Percentiles rank a stretch among this genome's conserved stretches.
These are phyloP conservation scores for Petrosia ficiformis DNA, from an alignment of 37 sponge, comb jelly and placozoan species.

Conservation along the genomic window DNA sequence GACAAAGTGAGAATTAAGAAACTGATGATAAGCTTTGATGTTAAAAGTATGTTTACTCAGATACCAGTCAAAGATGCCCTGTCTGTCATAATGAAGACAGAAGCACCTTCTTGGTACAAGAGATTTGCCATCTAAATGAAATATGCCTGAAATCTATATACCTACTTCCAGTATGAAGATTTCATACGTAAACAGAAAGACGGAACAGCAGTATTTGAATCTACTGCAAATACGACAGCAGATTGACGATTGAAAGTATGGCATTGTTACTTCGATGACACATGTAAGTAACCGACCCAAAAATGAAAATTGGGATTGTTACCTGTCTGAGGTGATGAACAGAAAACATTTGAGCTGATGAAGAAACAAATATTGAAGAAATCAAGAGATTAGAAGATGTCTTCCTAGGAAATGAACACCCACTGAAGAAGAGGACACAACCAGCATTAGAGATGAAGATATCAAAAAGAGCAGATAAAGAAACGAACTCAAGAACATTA, in stretches of 20 bases:
- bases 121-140: background rate
- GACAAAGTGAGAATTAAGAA: no score
- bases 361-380: background rate
- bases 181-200: background rate
- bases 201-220: background rate
- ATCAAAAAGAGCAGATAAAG: no score
- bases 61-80: background rate
- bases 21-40: no score
- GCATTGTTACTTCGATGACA: background rate
- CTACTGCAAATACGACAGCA: background rate
- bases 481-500: no score
- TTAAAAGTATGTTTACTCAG: background rate
- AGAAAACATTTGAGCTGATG: background rate
- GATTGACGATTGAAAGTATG: background rate
- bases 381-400: background rate
- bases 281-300: slow-evolving; percentile 1
- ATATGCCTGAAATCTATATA: background rate
- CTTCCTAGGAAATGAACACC: slow-evolving; percentile 17
- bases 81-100: background rate
- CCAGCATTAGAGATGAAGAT: no score
- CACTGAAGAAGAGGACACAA: no score
- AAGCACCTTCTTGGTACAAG: background rate
- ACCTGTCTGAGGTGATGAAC: background rate
- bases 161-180: background rate
- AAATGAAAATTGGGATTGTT: slow-evolving; percentile 5